A percentile compares a stretch with the other conserved stretches of the same genome.
Conservation (phyloP, 2,888 invertebrate species). For the Melieria omissa region DNA sequence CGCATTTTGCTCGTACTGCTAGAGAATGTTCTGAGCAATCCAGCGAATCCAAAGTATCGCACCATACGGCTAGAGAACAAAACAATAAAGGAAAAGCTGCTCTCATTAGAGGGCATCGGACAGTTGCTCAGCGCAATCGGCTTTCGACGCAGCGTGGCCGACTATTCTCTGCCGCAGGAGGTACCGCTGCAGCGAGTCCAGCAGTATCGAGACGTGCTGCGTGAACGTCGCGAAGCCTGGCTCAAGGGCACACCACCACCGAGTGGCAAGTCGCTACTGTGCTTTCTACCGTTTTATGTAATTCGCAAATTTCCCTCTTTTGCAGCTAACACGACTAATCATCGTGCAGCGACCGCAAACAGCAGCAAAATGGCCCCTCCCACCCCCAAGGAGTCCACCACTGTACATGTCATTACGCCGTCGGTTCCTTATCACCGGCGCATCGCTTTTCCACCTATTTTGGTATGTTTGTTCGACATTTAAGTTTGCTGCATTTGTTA, state of each 20-base stretch:
- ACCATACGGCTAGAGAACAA: constrained; percentile 63
- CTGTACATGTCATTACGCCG: constrained; percentile 49
- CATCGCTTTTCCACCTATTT: constrained; percentile 65
- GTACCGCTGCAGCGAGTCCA: constrained; percentile 59
- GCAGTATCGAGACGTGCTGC: constrained; percentile 59
- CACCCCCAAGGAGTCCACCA: background rate
- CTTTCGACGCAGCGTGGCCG: constrained; percentile 50
- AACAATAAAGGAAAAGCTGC: constrained; percentile 62
- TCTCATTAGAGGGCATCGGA: constrained; percentile 57
- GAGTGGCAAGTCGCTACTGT: background rate
- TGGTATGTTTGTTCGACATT: constrained; percentile 63
- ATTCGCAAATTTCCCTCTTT: constrained; percentile 1
- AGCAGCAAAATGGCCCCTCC: constrained; percentile 9
- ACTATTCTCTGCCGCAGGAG: constrained; percentile 56
- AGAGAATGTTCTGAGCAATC: constrained; percentile 64
- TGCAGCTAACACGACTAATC: constrained; percentile 14
- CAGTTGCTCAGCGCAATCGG: constrained; percentile 62
- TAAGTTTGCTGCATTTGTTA: background rate
- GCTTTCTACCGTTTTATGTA: background rate
- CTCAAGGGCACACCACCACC: constrained; percentile 41
- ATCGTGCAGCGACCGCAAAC: constrained; percentile 14
- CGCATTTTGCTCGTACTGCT: constrained; percentile 62
- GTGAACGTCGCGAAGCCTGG: constrained; percentile 55
- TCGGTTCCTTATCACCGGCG: constrained; percentile 59
- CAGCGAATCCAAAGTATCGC: constrained; percentile 62